Evolutionary conservation across 2,797 vertebrate genomes (phyloP).

Genomic region (Poeciliopsis gracilis): DNA sequence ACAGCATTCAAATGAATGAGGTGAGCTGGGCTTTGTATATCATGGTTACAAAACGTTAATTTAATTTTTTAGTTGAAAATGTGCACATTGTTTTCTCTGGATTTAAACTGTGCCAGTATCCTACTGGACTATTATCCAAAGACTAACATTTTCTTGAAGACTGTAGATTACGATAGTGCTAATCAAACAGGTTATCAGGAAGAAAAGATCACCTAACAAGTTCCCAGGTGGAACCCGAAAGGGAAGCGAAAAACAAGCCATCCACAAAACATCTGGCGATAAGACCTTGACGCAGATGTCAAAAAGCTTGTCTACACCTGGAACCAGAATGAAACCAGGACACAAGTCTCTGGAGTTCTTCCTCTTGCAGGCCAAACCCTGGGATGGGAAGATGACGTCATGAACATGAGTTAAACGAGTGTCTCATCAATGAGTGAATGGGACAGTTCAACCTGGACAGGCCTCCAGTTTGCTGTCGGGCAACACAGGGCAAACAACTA

Average conservation of each 20-base stretch:
- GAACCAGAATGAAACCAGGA: neutral
- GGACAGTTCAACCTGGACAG: neutral
- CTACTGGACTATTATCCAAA: neutral
- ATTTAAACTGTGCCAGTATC: neutral
- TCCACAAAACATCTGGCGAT: neutral
- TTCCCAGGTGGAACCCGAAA: neutral
- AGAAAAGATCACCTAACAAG: neutral
- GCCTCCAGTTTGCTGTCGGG: neutral
- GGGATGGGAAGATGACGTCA: too few relatives aligned
- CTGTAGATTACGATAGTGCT: neutral
- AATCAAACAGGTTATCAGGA: neutral
- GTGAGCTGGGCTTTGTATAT: neutral
- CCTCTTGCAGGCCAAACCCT: neutral
- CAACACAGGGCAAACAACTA: neutral
- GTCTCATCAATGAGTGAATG: neutral
- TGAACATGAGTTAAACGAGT: neutral
- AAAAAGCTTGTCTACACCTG: too few relatives aligned
- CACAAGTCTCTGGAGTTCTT: neutral
- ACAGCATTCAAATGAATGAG: neutral
- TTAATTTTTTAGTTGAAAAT: neutral
- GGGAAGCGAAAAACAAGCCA: neutral
- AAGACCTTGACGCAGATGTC: neutral
- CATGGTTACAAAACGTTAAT: neutral
- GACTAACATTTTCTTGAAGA: neutral
- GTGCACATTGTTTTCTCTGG: conserved; percentile 4